phyloP scores from a whole-genome alignment of 2,797 vertebrate genomes.

The Borostomias antarcticus region DNA sequence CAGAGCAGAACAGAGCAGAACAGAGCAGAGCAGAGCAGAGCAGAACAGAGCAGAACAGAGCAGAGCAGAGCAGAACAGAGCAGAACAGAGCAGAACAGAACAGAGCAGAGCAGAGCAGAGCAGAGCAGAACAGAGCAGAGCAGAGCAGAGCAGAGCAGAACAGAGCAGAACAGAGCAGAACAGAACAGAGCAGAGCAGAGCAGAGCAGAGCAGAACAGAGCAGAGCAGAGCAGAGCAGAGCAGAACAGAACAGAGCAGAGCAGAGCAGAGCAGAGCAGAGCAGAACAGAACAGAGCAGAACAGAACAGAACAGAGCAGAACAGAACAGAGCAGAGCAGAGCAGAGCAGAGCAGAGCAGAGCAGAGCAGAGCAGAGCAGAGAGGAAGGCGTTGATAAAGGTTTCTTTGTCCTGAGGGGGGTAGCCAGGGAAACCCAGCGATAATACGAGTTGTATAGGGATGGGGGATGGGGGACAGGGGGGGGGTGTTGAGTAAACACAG shows the following conservation, averaged over 20 bases:
- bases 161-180: no score
- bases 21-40: neutral
- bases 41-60: no score
- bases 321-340: neutral
- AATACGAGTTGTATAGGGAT: neutral
- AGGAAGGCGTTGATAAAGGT: neutral
- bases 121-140: neutral
- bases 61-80: neutral
- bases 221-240: neutral
- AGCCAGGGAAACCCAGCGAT: neutral
- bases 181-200: neutral
- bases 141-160: no score
- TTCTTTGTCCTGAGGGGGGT: neutral
- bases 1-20: no score
- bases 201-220: no score
- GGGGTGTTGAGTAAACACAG: constrained; percentile 18
- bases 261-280: neutral
- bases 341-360: no score
- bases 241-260: no score
- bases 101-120: neutral
- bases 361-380: neutral
- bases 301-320: no score
- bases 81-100: no score
- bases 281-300: neutral
- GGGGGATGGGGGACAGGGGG: constrained; percentile 10